Evolutionary conservation across 2,888 invertebrate species (phyloP).

Genomic region (Molorchus minor): DNA sequence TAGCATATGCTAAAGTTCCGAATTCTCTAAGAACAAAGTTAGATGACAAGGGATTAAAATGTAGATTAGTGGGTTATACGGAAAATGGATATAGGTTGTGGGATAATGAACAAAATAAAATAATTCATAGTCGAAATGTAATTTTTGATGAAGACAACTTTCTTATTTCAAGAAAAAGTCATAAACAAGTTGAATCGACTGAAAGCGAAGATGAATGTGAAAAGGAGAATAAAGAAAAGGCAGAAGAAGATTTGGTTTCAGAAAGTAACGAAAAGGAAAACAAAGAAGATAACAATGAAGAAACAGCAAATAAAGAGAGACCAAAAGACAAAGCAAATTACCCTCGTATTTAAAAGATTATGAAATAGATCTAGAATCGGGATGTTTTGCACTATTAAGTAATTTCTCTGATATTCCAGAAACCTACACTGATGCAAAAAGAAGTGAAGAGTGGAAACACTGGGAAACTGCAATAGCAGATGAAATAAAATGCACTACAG

Average conservation of each 20-base stretch:
- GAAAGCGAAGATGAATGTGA: constrained; percentile 1
- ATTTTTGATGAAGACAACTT: constrained; percentile 29
- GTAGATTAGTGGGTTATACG: constrained; percentile 28
- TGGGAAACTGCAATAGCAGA: neutral
- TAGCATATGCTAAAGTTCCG: constrained; percentile 19
- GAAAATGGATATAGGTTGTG: constrained; percentile 28
- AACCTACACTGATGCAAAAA: neutral
- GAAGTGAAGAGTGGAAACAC: neutral
- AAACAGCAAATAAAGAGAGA: constrained; percentile 10
- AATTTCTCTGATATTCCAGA: neutral
- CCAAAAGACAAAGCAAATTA: constrained; percentile 25
- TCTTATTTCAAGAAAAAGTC: constrained; percentile 14
- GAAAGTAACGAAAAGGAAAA: constrained; percentile 2
- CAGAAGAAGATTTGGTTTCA: constrained; percentile 3
- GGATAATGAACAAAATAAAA: constrained; percentile 18
- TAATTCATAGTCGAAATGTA: constrained; percentile 24
- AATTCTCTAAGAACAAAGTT: constrained; percentile 27
- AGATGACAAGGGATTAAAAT: constrained; percentile 22
- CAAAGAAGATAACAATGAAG: neutral
- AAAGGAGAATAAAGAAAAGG: constrained; percentile 4
- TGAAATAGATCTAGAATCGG: constrained; percentile 6
- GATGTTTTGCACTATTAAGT: neutral
- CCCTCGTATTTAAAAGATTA: no score
- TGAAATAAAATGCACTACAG: neutral
- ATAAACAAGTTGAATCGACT: constrained; percentile 7